phyloP scores from a whole-genome alignment of 2,113 vertebrate genomes.

The Narcine bancroftii region DNA sequence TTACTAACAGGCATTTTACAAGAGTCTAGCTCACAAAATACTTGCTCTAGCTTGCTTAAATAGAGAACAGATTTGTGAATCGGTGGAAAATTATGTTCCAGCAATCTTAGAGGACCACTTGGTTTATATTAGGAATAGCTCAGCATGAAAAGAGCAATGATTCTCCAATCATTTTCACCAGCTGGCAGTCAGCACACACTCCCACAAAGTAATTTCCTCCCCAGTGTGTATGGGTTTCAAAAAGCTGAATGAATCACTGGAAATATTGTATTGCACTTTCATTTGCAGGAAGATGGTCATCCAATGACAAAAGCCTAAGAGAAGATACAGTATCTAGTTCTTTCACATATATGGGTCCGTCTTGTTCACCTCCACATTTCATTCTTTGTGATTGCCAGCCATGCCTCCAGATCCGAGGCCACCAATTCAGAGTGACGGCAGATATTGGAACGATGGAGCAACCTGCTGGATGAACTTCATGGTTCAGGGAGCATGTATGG shows the following conservation, averaged over 20 bases:
- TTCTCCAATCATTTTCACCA: not conserved
- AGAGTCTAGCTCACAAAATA: not conserved
- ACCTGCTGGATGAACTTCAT: too few relatives aligned
- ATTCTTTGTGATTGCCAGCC: not conserved
- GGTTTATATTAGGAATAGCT: not conserved
- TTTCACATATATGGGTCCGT: not conserved
- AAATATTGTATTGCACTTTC: not conserved
- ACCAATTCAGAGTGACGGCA: too few relatives aligned
- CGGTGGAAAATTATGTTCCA: not conserved
- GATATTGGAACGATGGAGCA: too few relatives aligned
- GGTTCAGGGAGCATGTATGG: too few relatives aligned
- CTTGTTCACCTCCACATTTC: not conserved
- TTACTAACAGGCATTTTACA: not conserved
- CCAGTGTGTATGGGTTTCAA: not conserved
- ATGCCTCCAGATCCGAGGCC: not conserved
- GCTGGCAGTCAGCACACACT: not conserved
- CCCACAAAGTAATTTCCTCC: not conserved
- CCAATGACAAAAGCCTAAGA: not conserved
- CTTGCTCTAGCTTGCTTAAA: not conserved
- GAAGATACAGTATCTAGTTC: not conserved
- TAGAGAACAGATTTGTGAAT: not conserved
- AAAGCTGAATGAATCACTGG: not conserved
- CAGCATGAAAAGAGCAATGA: not conserved
- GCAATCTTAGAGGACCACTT: not conserved
- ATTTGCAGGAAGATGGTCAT: not conserved